Base-by-base conservation (phyloP, 2,797 vertebrate genomes). In the Smutsia gigantea region DNA sequence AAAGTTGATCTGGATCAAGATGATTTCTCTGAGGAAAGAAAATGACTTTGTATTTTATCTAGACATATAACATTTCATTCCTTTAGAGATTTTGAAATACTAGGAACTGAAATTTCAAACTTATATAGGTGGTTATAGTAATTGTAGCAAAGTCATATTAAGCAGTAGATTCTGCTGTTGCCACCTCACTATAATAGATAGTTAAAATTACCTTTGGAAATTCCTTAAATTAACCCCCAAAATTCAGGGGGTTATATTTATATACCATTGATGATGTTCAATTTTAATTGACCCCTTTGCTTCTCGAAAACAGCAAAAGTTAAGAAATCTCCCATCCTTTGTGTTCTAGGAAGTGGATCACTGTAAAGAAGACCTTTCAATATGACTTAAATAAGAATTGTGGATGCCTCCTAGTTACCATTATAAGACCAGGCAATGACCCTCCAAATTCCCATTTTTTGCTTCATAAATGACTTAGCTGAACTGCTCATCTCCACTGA, bases 121-220 rank as follows among this genome's bases (percentile, higher is more conserved):
- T 87, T 25, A 66, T 4, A 0, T 63, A 11, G 25, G n/a, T 90
- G 7, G 19, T 21, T 68, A 7, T 69, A 93, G 34, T 74, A 88
- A 81, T 53, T 95, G 11, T 64, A 87, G 39, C 63, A 63, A 68
- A 53, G 39, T 86, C 63, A 78, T 78, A 34, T 25, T 68, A 59
- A 90, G 37, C 27, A 69, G 29, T 89, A 82, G 46, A 77, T 93
- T 91, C 19, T 66, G 11, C 74, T 53, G 18, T 84, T 88, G 71
- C 15, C n/a, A 68, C 13, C 29, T 81, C 27, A n/a, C 69, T 59
- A 77, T 92, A 49, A 1, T 6, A 66, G 15, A 5, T 21, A 88
- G 29, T 91, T 68, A 88, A 92, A 95, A 93, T 78, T 77, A 79
- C 7, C 42, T 72, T 85, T 42, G 10, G 5, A 89, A 88, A 57